phyloP scores from a whole-genome alignment of 2,888 invertebrate genomes.

The Ephialtes manifestator region DNA sequence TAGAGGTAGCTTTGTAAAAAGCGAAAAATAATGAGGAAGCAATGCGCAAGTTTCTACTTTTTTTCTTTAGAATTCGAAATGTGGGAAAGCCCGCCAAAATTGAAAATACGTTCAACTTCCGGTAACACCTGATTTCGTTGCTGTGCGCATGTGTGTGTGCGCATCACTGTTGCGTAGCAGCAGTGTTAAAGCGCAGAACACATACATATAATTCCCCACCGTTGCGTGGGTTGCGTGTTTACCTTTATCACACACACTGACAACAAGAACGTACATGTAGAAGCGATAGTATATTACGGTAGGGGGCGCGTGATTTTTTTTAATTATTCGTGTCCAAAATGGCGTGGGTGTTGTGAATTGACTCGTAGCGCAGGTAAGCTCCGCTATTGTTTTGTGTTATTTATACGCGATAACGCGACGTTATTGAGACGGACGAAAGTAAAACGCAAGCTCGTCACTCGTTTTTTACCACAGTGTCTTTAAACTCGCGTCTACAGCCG shows the following conservation, averaged over 20 bases:
- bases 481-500: not conserved
- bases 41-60: too few species aligned
- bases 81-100: not conserved
- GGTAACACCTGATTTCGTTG: slow-evolving; percentile 65
- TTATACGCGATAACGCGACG: not conserved
- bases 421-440: not conserved
- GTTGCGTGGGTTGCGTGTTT: slow-evolving; percentile 17
- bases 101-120: slow-evolving; percentile 59
- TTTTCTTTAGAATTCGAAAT: not conserved
- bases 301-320: slow-evolving; percentile 71
- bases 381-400: slow-evolving; percentile 67
- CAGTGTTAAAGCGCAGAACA: not conserved
- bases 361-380: slow-evolving; percentile 79
- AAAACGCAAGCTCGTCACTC: slow-evolving; percentile 13
- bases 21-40: too few species aligned
- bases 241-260: slow-evolving; percentile 15
- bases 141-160: slow-evolving; percentile 48
- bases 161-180: slow-evolving; percentile 30
- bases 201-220: not conserved
- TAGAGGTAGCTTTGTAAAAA: not conserved
- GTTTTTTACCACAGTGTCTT: not conserved
- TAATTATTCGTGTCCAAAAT: slow-evolving; percentile 80
- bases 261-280: too few species aligned
- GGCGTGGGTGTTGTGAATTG: slow-evolving; percentile 79
- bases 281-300: slow-evolving; percentile 35